phyloP scores from a whole-genome alignment of 1,140 invertebrate species.

The Uloborus diversus region DNA sequence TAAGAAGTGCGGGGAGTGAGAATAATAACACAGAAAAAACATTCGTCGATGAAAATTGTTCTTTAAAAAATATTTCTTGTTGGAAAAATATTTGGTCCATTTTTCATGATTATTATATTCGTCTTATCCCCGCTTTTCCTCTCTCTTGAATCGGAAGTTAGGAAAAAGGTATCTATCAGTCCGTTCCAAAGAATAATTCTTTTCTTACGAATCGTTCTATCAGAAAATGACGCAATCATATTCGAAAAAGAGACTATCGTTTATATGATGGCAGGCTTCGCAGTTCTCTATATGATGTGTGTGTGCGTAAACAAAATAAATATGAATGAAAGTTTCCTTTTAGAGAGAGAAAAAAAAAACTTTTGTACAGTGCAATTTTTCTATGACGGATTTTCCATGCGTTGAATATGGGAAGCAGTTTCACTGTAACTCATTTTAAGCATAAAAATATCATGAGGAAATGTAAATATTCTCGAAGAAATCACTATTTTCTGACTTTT shows the following conservation, averaged over 20 bases:
- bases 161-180: neutral
- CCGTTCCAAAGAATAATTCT: neutral
- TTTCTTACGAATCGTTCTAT: conserved; percentile 6
- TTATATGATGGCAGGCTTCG: neutral
- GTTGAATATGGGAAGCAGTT: too few relatives aligned
- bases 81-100: neutral
- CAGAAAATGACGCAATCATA: conserved; percentile 33
- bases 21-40: neutral
- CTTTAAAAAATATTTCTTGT: neutral
- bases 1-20: neutral
- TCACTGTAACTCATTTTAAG: neutral
- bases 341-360: neutral
- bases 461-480: too few relatives aligned
- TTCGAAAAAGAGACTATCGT: conserved; percentile 23
- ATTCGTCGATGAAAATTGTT: neutral
- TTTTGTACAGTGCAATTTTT: neutral
- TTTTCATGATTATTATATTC: conserved; percentile 13
- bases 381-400: neutral
- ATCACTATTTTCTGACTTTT: too few relatives aligned
- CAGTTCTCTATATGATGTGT: neutral
- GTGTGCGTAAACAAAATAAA: neutral
- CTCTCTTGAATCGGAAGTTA: neutral
- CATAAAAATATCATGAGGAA: neutral
- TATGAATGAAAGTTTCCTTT: neutral
- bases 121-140: neutral